Evolutionary conservation across 2,888 invertebrate genomes (phyloP), one percentile per base, ranked within the genome.

Genomic region (Pogonocherus hispidulus): DNA sequence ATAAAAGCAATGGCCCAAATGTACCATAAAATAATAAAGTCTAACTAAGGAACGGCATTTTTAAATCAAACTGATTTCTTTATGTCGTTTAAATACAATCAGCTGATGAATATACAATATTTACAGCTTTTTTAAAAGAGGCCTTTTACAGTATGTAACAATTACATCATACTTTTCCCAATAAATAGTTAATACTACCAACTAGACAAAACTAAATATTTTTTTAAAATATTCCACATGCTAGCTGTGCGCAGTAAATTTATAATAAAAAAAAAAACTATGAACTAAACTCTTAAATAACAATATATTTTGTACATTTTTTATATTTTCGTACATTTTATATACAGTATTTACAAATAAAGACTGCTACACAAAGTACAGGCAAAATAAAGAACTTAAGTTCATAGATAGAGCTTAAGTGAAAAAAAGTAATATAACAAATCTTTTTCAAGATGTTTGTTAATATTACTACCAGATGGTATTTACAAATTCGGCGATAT

Each of bases 71-170:
- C 71, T 64, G 76, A 76, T 76, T 74, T 70, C n/a, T 41, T 69
- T 67, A 67, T 75, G 66, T 73, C 71, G 72, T 74, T 71, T 65
- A 62, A 55, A 64, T 62, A 63, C 62, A 70, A 73, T 72, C 71
- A 81, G 82, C 84, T 81, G 82, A 83, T 81, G 81, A 84, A 83
- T 83, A 82, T 84, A 84, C 82, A 82, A 83, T 84, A 84, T 84
- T 82, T 84, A 84, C 84, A 84, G 81, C 81, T 79, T 74, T 72
- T 51, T 59, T 62, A 47, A 55, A 68, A 68, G 68, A 72, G 70
- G 73, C 71, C 72, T 72, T 72, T 72, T 63, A 70, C 57, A 72
- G 77, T 72, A 75, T 70, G 68, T 76, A 73, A 76, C 73, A 74
- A 77, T 71, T 66, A 77, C 60, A 71, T 71, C 70, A 74, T 75